Percentiles rank a stretch among this genome's conserved stretches.
Evolutionary conservation across 2,113 vertebrate genomes (phyloP).

Genomic region (Passer montanus): DNA sequence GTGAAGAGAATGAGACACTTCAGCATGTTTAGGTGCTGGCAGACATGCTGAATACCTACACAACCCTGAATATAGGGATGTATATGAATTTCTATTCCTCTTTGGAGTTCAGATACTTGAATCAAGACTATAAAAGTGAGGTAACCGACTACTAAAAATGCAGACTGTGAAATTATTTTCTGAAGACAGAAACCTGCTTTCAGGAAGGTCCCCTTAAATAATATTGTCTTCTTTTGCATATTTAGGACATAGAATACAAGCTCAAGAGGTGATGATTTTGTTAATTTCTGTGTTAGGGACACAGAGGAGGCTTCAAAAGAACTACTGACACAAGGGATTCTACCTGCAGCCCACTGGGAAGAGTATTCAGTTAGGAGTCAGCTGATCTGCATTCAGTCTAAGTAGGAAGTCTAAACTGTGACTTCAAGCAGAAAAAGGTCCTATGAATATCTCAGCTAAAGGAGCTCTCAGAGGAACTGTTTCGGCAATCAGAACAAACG

Average conservation of each 20-base stretch:
- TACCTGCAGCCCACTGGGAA: neutral
- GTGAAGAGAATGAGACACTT: neutral
- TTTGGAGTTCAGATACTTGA: neutral
- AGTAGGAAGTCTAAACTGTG: neutral
- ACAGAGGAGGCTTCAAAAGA: neutral
- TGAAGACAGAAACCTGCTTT: neutral
- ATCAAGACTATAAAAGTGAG: neutral
- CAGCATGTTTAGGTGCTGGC: neutral
- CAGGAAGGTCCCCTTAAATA: neutral
- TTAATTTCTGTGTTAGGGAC: neutral
- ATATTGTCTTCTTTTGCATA: neutral
- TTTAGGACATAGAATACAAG: neutral
- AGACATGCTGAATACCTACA: neutral
- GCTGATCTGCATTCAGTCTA: neutral
- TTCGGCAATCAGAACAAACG: neutral
- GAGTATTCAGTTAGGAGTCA: neutral
- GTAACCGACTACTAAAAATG: neutral
- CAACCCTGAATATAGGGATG: neutral
- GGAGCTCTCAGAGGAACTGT: neutral
- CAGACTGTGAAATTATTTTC: neutral
- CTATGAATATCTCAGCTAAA: neutral
- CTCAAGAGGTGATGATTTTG: neutral
- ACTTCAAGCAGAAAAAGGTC: slow-evolving; percentile 1
- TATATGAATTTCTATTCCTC: neutral
- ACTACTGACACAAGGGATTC: neutral